Evolutionary conservation across 2,888 invertebrate genomes (phyloP).

Genomic region (Crocallis elinguaria): DNA sequence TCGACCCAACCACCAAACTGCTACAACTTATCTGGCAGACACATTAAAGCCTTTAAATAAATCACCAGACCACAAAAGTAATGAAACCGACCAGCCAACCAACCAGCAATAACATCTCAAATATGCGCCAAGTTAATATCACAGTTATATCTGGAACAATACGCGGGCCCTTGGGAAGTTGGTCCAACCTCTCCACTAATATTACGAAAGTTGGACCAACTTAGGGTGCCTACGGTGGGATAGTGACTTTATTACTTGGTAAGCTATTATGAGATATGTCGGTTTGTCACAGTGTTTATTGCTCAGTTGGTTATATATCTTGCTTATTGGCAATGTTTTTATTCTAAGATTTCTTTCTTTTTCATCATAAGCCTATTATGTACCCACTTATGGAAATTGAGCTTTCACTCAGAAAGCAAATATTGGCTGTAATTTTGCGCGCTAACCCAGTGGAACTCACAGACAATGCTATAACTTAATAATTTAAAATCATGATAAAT

Average conservation of each 20-base stretch:
- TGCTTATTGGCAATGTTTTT: slow-evolving; percentile 1
- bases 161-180: slow-evolving; percentile 59
- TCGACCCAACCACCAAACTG: background rate
- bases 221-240: slow-evolving; percentile 16
- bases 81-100: slow-evolving; percentile 21
- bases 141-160: slow-evolving; percentile 35
- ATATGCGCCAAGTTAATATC: slow-evolving; percentile 40
- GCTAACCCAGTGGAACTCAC: too few relatives aligned
- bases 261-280: slow-evolving; percentile 15
- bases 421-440: too few relatives aligned
- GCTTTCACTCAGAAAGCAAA: too few relatives aligned
- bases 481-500: slow-evolving; percentile 11
- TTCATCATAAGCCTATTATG: too few relatives aligned
- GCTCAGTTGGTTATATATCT: slow-evolving; percentile 2
- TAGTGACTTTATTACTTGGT: slow-evolving; percentile 27
- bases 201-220: slow-evolving; percentile 50
- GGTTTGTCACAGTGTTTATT: slow-evolving; percentile 20
- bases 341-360: background rate
- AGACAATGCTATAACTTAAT: background rate
- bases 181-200: slow-evolving; percentile 59
- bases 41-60: slow-evolving; percentile 28
- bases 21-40: slow-evolving; percentile 8
- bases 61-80: slow-evolving; percentile 31
- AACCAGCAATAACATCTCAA: slow-evolving; percentile 40
- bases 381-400: too few relatives aligned